Evolutionary conservation across 2,888 invertebrate species (phyloP), one percentile per base, ranked within the genome.

Genomic region (Netelia virgata): DNA sequence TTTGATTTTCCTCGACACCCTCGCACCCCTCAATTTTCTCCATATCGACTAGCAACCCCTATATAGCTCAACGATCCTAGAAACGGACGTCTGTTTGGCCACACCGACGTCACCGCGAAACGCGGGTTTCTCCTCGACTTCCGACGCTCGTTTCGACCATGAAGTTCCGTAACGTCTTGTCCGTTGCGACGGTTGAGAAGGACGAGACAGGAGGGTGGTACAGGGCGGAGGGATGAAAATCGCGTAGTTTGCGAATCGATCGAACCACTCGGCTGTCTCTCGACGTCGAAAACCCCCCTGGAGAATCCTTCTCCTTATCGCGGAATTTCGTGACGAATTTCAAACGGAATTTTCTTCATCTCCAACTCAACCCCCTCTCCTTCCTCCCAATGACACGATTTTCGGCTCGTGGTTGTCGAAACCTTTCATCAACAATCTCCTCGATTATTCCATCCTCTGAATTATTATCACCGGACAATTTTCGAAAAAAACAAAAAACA

Each of bases 301-400:
- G 59, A 36, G 78, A 74, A 61, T 83, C 83, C 76, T 82, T 86
- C 86, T 89, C 88, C 87, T 89, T 88, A 89, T 85, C 87, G 86
- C 59, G 81, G 87, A 86, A 90, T 85, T 88, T 88, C 86, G 84
- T 77, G 76, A 83, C 87, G 86, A 88, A 86, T 88, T 86, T 87
- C 57, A 78, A 86, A 87, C 82, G 88, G 86, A 90, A 90, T 89
- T 86, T 86, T 81, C 79, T 77, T 72, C 72, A 84, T 47, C 53
- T 82, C 79, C 81, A 84, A 75, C 85, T 86, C 86, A 83, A 83
- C 88, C 87, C 84, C 82, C 85, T 80, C 78, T 77, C 84, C 73
- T 69, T 79, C 23, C 73, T 72, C 77, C 75, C 68, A 28, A 84
- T 83, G 76, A 86, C 43, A 11, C 64, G 64, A 83, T 76, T 85